Evolutionary conservation across 2,113 vertebrate genomes (phyloP).

Genomic region (Tyto alba): DNA sequence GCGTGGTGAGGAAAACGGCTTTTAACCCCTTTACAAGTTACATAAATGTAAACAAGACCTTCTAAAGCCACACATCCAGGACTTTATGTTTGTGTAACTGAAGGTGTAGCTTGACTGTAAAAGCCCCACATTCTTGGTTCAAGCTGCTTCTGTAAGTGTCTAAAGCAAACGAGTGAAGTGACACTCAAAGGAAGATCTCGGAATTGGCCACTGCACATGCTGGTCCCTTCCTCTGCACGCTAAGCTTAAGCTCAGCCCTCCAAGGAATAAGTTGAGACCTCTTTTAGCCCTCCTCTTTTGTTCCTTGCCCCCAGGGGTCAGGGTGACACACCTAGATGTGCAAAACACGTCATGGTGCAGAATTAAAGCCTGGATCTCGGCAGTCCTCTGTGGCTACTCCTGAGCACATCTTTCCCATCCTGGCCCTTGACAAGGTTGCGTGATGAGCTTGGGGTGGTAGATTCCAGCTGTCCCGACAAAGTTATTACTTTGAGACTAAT

Average conservation of each 20-base stretch:
- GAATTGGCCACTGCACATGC: accelerated
- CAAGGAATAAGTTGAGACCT: neutral
- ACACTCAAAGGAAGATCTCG: neutral
- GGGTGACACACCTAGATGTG: neutral
- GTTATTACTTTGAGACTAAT: neutral
- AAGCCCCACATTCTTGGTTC: neutral
- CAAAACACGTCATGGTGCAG: neutral
- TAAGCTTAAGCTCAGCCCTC: neutral
- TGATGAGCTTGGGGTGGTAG: neutral
- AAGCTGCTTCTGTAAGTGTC: neutral
- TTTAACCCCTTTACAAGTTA: neutral
- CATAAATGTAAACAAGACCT: neutral
- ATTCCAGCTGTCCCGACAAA: neutral
- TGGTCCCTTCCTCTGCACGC: neutral
- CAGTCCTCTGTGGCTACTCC: neutral
- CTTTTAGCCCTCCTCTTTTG: neutral
- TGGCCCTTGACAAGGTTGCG: neutral
- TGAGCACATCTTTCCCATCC: accelerated
- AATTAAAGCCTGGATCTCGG: neutral
- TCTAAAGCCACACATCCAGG: neutral
- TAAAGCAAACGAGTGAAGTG: neutral
- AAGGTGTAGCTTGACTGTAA: neutral
- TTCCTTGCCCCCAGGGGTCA: neutral
- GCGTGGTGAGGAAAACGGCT: neutral
- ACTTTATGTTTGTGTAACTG: neutral